Evolutionary conservation across 2,888 invertebrate genomes (phyloP).

Genomic region (Drosophila greeni): DNA sequence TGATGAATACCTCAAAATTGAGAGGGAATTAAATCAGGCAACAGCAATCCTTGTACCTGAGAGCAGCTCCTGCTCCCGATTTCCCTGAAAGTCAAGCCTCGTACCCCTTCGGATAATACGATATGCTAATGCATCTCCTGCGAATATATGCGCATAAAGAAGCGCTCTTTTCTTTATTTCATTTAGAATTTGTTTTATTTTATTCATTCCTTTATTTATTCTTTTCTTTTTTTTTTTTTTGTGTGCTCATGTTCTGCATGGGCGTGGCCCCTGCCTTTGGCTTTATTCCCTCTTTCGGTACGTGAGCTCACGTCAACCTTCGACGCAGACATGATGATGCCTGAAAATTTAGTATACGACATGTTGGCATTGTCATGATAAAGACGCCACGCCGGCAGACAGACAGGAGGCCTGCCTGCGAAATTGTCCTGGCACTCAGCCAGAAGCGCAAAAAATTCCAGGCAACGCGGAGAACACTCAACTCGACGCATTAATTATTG

Average conservation of each 20-base stretch:
- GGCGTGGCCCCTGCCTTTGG: slow-evolving; percentile 15
- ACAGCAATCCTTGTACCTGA: not conserved
- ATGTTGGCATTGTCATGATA: slow-evolving; percentile 57
- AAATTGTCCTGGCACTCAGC: slow-evolving; percentile 41
- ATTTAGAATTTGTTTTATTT: slow-evolving; percentile 41
- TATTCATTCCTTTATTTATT: slow-evolving; percentile 12
- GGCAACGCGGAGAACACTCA: slow-evolving; percentile 30
- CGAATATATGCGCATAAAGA: slow-evolving; percentile 29
- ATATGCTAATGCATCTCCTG: slow-evolving; percentile 29
- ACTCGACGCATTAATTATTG: slow-evolving; percentile 64
- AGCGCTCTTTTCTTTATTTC: slow-evolving; percentile 13
- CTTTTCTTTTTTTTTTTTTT: not conserved
- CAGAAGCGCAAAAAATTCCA: slow-evolving; percentile 24
- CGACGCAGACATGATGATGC: slow-evolving; percentile 47
- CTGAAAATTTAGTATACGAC: slow-evolving; percentile 66
- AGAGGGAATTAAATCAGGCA: not conserved
- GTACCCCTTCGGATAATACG: slow-evolving; percentile 22
- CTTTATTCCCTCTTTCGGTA: slow-evolving; percentile 36
- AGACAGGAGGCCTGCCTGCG: slow-evolving; percentile 32
- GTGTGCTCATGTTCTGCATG: slow-evolving; percentile 1
- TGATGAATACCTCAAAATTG: not conserved
- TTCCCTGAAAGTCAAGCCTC: slow-evolving; percentile 9
- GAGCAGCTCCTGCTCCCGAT: not conserved
- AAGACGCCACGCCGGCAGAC: slow-evolving; percentile 23
- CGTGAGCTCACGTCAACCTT: slow-evolving; percentile 66